A percentile compares a stretch with the other conserved stretches of the same genome.
Evolutionary conservation across 2,888 invertebrate species (phyloP).

Genomic region (Heliconius aoede): DNA sequence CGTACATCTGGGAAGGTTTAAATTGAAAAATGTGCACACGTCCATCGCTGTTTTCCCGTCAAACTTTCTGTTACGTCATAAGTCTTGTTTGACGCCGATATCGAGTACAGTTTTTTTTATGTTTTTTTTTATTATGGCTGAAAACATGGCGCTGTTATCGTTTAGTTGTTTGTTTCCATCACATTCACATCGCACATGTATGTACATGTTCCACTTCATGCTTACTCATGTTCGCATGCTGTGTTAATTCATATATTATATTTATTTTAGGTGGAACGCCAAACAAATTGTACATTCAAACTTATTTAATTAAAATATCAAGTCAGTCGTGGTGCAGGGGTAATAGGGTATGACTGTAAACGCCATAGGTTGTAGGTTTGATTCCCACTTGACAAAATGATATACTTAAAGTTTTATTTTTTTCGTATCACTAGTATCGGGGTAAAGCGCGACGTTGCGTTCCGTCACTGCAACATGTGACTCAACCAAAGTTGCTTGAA

Average conservation of each 20-base stretch:
- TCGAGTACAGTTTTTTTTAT: slow-evolving; percentile 34
- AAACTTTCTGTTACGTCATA: slow-evolving; percentile 47
- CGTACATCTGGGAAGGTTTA: slow-evolving; percentile 60
- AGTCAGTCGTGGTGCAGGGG: too few species aligned
- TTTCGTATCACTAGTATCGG: too few species aligned
- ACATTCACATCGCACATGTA: neutral
- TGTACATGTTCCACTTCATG: neutral
- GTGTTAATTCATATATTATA: too few species aligned
- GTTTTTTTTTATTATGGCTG: slow-evolving; percentile 36
- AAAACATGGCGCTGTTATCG: slow-evolving; percentile 27
- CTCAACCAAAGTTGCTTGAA: too few species aligned
- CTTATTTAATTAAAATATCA: neutral
- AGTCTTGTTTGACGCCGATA: slow-evolving; percentile 50
- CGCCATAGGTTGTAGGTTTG: too few species aligned
- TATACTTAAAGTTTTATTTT: too few species aligned
- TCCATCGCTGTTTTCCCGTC: slow-evolving; percentile 47
- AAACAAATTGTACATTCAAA: neutral
- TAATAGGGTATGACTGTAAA: too few species aligned
- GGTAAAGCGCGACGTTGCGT: too few species aligned
- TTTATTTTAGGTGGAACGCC: too few species aligned
- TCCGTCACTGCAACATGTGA: too few species aligned
- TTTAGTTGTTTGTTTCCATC: slow-evolving; percentile 2
- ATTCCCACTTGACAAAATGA: too few species aligned
- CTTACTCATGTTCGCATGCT: too few species aligned
- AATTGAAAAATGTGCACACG: slow-evolving; percentile 65